These are phyloP conservation scores for Agrotis puta DNA, from an alignment of 2,888 invertebrate species.

Conservation along the genomic window DNA sequence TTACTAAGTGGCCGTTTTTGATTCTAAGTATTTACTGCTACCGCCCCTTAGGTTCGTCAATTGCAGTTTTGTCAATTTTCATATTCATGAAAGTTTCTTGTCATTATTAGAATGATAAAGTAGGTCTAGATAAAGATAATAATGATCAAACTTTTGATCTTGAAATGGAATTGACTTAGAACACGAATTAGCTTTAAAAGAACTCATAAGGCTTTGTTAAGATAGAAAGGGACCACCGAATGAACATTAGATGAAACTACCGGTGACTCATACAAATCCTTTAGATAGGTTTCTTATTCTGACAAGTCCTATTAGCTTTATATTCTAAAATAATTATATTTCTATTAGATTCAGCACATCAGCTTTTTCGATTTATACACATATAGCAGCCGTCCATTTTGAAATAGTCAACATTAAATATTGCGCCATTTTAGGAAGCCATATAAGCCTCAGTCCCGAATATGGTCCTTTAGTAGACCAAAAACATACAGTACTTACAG, in stretches of 20 bases:
- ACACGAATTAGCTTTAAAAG: conserved; percentile 47
- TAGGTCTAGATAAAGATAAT: conserved; percentile 33
- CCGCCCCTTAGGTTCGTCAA: background rate
- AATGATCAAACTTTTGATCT: conserved; percentile 51
- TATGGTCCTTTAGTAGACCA: conserved; percentile 8
- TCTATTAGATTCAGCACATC: conserved; percentile 54
- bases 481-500: conserved; percentile 4
- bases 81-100: conserved; percentile 4
- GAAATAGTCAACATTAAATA: conserved; percentile 55
- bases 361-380: conserved; percentile 62
- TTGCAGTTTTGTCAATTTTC: background rate
- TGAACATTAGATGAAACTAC: conserved; percentile 37
- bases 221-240: conserved; percentile 62
- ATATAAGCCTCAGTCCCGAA: conserved; percentile 15
- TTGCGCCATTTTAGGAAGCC: conserved; percentile 30
- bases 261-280: conserved; percentile 45
- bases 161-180: conserved; percentile 62
- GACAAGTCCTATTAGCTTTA: conserved; percentile 46
- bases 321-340: conserved; percentile 41
- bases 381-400: conserved; percentile 75
- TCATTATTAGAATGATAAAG: conserved; percentile 22
- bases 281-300: conserved; percentile 25
- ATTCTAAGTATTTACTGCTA: background rate
- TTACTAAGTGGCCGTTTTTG: too few relatives aligned
- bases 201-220: conserved; percentile 49